Evolutionary conservation across 2,797 vertebrate genomes (phyloP), one percentile per base, ranked within the genome.

Genomic region (Apogon hyalosoma): DNA sequence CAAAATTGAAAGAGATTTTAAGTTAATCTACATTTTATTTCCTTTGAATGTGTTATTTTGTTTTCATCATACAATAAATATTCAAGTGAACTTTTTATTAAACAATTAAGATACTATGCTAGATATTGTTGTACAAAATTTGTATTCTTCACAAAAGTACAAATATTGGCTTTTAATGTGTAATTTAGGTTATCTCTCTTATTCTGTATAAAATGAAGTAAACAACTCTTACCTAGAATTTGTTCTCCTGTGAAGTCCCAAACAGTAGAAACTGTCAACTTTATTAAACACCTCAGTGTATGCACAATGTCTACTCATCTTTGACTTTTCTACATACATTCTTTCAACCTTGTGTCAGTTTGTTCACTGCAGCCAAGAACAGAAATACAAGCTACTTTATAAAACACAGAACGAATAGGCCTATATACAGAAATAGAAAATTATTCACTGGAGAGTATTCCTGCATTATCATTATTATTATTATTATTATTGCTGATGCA

Each of bases 81-180:
- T 96, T 95, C 95, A 97, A 97, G 96, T 98, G 96, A 97, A 97
- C 95, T 98, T 98, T 98, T 96, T 98, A 97, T 98, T 95, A 95
- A 95, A 96, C 95, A 95, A 95, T 95, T 95, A 96, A 97, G 94
- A 96, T 96, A 96, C 91, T 95, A 96, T 96, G 95, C 95, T 98
- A 96, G 95, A 96, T 95, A 96, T 97, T 96, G 96, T 96, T 98
- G 96, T 99, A 96, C 95, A 97, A 96, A 90, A 95, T 98, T 96
- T 99, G 96, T 99, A 96, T 97, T 95, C 95, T 95, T 97, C 96
- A 96, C 95, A 96, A 94, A 96, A 97, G 96, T 98, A 96, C 86
- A 98, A 98, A 96, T 96, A 96, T 96, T 98, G 96, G 96, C 97
- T 97, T 96, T 97, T 95, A 96, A 94, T 95, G 95, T 96, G 95